Conservation (phyloP, 37 sponge, comb jelly and placozoan genomes). For the Dysidea cf. avara region DNA sequence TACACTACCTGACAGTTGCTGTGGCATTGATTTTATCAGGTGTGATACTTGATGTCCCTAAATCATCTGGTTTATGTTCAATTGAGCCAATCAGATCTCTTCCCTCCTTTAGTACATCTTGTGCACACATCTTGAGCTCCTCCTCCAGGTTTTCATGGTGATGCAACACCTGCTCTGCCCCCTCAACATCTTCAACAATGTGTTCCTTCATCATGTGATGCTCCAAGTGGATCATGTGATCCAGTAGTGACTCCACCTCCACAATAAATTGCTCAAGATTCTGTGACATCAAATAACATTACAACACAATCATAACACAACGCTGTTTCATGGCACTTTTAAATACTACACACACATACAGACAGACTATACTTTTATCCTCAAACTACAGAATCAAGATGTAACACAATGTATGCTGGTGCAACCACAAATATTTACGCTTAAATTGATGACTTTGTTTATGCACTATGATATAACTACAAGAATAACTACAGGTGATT, state of each 20-base stretch:
- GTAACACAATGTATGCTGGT: no score
- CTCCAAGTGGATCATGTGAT: conserved; percentile 66
- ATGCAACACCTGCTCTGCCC: conserved; percentile 44
- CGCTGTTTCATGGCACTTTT: no score
- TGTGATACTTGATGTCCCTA: conserved; percentile 59
- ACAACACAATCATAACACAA: no score
- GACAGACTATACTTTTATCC: no score
- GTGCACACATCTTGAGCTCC: conserved; percentile 67
- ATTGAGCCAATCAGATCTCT: conserved; percentile 58
- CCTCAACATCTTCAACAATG: conserved; percentile 29
- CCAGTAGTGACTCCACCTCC: conserved; percentile 64
- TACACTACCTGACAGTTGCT: conserved; percentile 26
- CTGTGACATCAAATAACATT: no score
- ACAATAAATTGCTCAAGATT: conserved; percentile 75
- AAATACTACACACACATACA: no score
- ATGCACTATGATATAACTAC: no score
- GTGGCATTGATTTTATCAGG: conserved; percentile 79
- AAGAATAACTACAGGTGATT: no score
- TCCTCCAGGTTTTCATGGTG: conserved; percentile 57
- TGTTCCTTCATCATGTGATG: conserved; percentile 52
- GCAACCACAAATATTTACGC: no score
- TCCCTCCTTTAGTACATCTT: conserved; percentile 57
- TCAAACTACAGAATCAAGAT: no score
- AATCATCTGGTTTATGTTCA: conserved; percentile 56
- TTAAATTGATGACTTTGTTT: no score